A percentile compares a stretch with the other conserved stretches of the same genome.
phyloP scores from a whole-genome alignment of 2,888 invertebrate genomes.

The Andrena camellia region DNA sequence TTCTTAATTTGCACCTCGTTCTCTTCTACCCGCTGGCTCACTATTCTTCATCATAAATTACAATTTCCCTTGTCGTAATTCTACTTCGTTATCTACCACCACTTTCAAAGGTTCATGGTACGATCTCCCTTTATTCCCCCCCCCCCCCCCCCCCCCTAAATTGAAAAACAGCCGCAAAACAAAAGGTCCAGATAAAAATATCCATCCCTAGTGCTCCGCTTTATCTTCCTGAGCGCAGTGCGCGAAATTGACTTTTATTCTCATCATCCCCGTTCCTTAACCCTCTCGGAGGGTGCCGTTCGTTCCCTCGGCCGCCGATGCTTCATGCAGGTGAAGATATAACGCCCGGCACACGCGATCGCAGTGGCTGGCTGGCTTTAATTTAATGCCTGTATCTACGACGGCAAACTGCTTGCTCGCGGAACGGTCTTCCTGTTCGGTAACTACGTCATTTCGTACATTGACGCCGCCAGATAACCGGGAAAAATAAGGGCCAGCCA shows the following conservation, averaged over 20 bases:
- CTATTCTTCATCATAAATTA: conserved; percentile 7
- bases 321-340: not conserved
- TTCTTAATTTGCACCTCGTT: conserved; percentile 2
- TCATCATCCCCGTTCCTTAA: not conserved
- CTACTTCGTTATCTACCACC: not conserved
- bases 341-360: conserved; percentile 26
- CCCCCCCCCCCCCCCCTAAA: not conserved
- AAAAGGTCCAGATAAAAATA: not conserved
- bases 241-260: conserved; percentile 13
- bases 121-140: not conserved
- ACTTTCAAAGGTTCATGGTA: not conserved
- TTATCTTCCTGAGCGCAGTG: not conserved
- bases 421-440: conserved; percentile 33
- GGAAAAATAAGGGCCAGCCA: conserved; percentile 22
- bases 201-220: not conserved
- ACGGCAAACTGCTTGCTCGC: conserved; percentile 4
- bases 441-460: conserved; percentile 54
- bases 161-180: not conserved
- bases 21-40: not conserved
- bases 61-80: conserved; percentile 12
- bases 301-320: not conserved
- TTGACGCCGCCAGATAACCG: conserved; percentile 47
- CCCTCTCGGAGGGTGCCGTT: not conserved
- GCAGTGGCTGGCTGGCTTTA: conserved; percentile 22
- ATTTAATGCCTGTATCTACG: conserved; percentile 39